A percentile compares a stretch with the other conserved stretches of the same genome.
Conservation (phyloP, 2,113 vertebrate species). For the Candoia aspera region DNA sequence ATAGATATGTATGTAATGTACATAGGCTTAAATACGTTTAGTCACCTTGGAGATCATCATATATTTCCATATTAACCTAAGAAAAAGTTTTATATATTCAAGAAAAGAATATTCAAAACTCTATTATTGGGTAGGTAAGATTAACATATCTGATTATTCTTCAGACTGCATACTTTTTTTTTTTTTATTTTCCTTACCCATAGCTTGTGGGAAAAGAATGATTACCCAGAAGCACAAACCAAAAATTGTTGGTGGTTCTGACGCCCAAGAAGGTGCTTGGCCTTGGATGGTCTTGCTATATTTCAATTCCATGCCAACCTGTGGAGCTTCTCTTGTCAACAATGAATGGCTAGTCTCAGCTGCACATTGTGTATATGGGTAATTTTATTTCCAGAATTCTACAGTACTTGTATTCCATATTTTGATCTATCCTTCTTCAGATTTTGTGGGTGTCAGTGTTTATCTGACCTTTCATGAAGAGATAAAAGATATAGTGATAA, state of each 20-base stretch:
- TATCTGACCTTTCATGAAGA: not conserved
- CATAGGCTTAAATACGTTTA: not conserved
- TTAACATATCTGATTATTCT: not conserved
- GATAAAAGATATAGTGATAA: not conserved
- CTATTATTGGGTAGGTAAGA: not conserved
- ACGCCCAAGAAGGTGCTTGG: constrained; percentile 83
- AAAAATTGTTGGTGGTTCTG: constrained; percentile 81
- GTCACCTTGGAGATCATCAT: not conserved
- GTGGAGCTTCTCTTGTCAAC: constrained; percentile 85
- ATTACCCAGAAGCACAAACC: not conserved
- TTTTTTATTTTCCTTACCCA: constrained; percentile 22
- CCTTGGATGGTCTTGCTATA: constrained; percentile 87
- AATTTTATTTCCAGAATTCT: constrained; percentile 43
- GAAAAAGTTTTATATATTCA: not conserved
- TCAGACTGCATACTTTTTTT: not conserved
- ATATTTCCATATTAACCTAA: not conserved
- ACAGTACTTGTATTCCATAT: not conserved
- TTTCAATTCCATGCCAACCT: constrained; percentile 68
- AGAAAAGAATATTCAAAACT: not conserved
- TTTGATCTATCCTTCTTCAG: not conserved
- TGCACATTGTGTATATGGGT: constrained; percentile 93
- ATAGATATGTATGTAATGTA: not conserved
- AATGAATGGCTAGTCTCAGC: constrained; percentile 88
- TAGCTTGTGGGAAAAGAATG: constrained; percentile 82
- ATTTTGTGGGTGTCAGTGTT: not conserved